These are phyloP conservation scores for Cephalophus harveyi DNA, from an alignment of 2,113 vertebrate genomes.

Conservation along the genomic window DNA sequence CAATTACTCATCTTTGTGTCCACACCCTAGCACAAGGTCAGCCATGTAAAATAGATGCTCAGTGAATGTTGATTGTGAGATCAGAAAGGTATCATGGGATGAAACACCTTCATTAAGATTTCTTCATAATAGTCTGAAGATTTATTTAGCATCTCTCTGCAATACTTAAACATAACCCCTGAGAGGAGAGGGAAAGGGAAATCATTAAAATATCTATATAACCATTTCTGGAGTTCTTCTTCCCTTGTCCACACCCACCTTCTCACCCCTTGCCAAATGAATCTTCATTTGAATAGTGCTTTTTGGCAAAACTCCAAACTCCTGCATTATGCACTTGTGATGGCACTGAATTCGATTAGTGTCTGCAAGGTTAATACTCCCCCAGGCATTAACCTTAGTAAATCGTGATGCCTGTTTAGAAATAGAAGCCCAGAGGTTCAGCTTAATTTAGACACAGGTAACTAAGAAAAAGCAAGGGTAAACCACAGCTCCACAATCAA, in stretches of 20 bases:
- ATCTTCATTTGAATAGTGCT: conserved; percentile 60
- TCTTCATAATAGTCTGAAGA: background rate
- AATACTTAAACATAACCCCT: conserved; percentile 10
- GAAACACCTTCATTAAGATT: background rate
- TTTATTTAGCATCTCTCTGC: background rate
- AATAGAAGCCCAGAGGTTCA: conserved; percentile 40
- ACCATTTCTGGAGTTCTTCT: conserved; percentile 45
- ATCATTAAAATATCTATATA: background rate
- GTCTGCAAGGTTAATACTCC: conserved; percentile 66
- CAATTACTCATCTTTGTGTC: conserved; percentile 9
- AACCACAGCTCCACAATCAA: conserved; percentile 22
- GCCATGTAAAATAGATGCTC: background rate
- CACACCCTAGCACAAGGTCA: conserved; percentile 43
- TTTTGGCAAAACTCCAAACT: conserved; percentile 59
- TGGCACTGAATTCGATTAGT: conserved; percentile 67
- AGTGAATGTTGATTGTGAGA: background rate
- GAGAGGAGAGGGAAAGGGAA: background rate
- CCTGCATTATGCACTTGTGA: conserved; percentile 48
- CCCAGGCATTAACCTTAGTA: conserved; percentile 53
- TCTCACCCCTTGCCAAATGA: conserved; percentile 40
- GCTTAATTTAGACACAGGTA: conserved; percentile 60
- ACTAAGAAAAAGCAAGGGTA: conserved; percentile 40
- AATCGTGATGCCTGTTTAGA: conserved; percentile 39
- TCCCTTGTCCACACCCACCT: conserved; percentile 47
- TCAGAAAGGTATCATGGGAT: background rate